These are phyloP conservation scores for Pitta sordida DNA, from an alignment of 2,113 vertebrate genomes.

Conservation along the genomic window DNA sequence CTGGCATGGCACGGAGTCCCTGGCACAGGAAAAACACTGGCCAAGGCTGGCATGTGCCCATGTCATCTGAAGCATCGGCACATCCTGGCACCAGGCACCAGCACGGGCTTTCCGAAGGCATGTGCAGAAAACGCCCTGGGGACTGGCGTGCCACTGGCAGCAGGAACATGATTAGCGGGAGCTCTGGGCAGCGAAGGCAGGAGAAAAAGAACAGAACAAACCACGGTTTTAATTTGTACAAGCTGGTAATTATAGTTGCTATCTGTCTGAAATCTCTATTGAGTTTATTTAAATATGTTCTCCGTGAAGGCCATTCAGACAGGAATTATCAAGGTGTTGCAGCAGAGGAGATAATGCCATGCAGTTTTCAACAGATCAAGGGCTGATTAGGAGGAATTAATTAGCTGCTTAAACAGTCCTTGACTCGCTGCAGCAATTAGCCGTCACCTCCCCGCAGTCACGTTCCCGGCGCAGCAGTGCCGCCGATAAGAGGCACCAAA, in stretches of 20 bases:
- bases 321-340: slow-evolving; percentile 65
- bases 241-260: slow-evolving; percentile 69
- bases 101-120: background rate
- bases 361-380: slow-evolving; percentile 52
- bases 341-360: slow-evolving; percentile 62
- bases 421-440: slow-evolving; percentile 64
- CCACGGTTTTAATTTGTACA: slow-evolving; percentile 60
- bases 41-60: background rate
- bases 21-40: background rate
- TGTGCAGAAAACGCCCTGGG: background rate
- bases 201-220: slow-evolving; percentile 56
- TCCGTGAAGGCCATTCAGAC: slow-evolving; percentile 37
- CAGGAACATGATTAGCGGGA: slow-evolving; percentile 48
- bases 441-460: background rate
- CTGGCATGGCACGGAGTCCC: background rate
- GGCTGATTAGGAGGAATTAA: slow-evolving; percentile 68
- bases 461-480: background rate
- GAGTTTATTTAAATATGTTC: slow-evolving; percentile 70
- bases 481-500: background rate
- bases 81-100: background rate
- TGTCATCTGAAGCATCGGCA: background rate
- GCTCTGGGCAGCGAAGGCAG: slow-evolving; percentile 31
- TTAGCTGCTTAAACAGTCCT: slow-evolving; percentile 65
- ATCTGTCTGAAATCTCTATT: slow-evolving; percentile 69
- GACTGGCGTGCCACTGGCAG: slow-evolving; percentile 24